Percentiles rank a stretch among this genome's conserved stretches.
phyloP scores from a whole-genome alignment of 2,888 invertebrate species.

The Cremastinae sp. region DNA sequence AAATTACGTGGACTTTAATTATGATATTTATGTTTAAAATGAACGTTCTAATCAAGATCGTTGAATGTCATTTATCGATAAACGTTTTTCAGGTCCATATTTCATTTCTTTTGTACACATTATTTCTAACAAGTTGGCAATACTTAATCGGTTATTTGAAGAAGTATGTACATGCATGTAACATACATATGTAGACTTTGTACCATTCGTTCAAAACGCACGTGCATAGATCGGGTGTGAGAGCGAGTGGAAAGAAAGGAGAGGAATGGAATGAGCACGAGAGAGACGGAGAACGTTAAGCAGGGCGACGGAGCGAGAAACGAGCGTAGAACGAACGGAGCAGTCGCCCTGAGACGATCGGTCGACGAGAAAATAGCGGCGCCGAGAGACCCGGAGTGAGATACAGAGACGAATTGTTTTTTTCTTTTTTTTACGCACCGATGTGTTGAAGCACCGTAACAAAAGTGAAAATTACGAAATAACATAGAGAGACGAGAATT shows the following conservation, averaged over 20 bases:
- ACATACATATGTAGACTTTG: constrained; percentile 68
- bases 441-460: constrained; percentile 1
- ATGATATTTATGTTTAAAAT: too few species aligned
- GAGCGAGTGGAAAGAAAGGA: constrained; percentile 21
- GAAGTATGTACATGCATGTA: not conserved
- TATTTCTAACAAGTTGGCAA: too few species aligned
- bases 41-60: too few species aligned
- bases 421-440: not conserved
- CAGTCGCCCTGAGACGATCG: constrained; percentile 37
- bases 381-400: constrained; percentile 15
- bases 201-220: constrained; percentile 72
- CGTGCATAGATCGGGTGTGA: constrained; percentile 64
- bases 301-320: constrained; percentile 26
- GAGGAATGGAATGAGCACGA: constrained; percentile 22
- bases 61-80: too few species aligned
- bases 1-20: too few species aligned
- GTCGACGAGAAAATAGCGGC: constrained; percentile 33
- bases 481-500: not conserved
- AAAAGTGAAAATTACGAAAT: not conserved
- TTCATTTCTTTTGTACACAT: too few species aligned
- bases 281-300: constrained; percentile 28
- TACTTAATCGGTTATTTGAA: too few species aligned
- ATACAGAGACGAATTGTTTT: constrained; percentile 29
- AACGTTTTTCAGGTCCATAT: too few species aligned
- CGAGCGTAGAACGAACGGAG: constrained; percentile 40